Evolutionary conservation across 35 echinoderm and acorn worm species (phyloP), one percentile per base, ranked within the genome.

Genomic region (Apostichopus parvimensis): DNA sequence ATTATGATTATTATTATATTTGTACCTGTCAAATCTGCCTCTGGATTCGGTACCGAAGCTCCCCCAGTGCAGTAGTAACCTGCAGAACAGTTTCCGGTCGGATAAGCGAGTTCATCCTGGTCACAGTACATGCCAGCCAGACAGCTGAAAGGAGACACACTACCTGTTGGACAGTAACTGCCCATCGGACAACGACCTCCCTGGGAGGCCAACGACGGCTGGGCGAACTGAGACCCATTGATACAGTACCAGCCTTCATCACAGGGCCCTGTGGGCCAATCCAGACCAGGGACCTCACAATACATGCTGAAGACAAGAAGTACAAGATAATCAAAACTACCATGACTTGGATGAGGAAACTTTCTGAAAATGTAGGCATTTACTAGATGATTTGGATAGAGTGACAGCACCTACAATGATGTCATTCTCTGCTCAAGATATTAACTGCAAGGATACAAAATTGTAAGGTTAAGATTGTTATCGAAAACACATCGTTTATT

Each of bases 221-320:
- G 93, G 53, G 94, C 94, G 79, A 92, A 96, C 72, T 93, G 87
- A 1, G 97, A 98, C 9, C 97, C 95, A 78, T 98, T 98, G 82
- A 94, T 86, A 34, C 97, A 98, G 93, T 96, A 98, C 97, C 94
- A 98, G 11, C 97, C 96, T 13, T 79, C 80, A 81, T 98, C 97
- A 87, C 97, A 98, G 57, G 80, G 57, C 8, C 75, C 94, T 11
- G 94, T 94, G 55, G 97, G 97, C 79, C 93, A 96, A 64, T 92
- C 92, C 4, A 98, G 89, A 9, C 97, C 97, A 17, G 90, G 94
- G 22, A 80, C 93, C 14, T 90, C 94, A 93, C 97, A 98, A 79
- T 98, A 98, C 13, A 60, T 92, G 1, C 96, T 98, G 76, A 65
- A 25, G 4, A n/a, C 15, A 59, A 45, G 4, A 45, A 45, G 34